These are phyloP conservation scores for Sebastes goodei DNA, from an alignment of 2,797 vertebrate species.

Conservation along the genomic window DNA sequence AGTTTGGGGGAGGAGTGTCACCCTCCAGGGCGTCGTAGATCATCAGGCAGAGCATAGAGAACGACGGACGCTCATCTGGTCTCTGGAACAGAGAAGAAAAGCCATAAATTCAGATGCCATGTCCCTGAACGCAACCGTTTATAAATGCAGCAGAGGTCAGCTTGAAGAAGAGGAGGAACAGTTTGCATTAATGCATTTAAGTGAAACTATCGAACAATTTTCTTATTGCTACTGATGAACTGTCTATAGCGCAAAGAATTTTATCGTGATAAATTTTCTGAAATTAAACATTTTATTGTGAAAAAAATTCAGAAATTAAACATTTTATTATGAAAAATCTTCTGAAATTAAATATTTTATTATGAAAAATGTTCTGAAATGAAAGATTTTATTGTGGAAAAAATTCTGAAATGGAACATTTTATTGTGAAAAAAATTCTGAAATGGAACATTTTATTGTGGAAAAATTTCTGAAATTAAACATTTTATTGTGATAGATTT, in stretches of 20 bases:
- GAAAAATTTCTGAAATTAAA: too few relatives aligned
- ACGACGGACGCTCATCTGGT: conserved; percentile 87
- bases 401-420: accelerated
- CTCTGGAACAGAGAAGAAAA: conserved; percentile 77
- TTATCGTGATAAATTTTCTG: too few relatives aligned
- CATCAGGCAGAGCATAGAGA: conserved; percentile 80
- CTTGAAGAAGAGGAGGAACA: too few relatives aligned
- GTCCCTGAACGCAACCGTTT: too few relatives aligned
- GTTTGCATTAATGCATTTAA: neutral
- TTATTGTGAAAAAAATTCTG: too few relatives aligned
- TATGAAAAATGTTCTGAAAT: accelerated
- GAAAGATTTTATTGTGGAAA: accelerated
- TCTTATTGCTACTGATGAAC: neutral
- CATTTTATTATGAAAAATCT: accelerated
- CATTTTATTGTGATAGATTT: too few relatives aligned
- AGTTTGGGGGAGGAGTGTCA: conserved; percentile 61
- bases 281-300: too few relatives aligned
- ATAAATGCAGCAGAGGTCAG: neutral
- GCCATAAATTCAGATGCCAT: accelerated
- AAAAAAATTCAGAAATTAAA: too few relatives aligned
- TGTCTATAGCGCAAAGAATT: too few relatives aligned
- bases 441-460: too few relatives aligned
- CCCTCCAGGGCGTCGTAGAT: conserved; percentile 86
- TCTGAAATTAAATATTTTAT: too few relatives aligned
- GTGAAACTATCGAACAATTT: neutral